Evolutionary conservation across 2,797 vertebrate species (phyloP).

Genomic region (Bradypodion ventrale): DNA sequence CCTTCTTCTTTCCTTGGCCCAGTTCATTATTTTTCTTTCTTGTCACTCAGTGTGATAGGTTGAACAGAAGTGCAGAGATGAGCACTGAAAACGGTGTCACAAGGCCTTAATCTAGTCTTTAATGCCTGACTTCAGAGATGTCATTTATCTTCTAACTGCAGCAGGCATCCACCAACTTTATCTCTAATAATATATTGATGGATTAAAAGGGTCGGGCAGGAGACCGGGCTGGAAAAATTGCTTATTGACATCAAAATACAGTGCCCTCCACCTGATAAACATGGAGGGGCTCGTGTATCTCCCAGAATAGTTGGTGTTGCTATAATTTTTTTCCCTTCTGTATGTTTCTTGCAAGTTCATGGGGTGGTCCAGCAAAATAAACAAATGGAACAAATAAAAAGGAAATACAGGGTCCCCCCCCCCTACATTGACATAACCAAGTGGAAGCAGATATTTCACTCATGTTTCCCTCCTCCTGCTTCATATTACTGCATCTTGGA

Average conservation of each 20-base stretch:
- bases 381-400: constrained; percentile 79
- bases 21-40: constrained; percentile 99
- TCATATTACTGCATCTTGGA: constrained; percentile 34
- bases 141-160: constrained; percentile 99
- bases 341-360: constrained; percentile 76
- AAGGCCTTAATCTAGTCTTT: constrained; percentile 99
- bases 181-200: constrained; percentile 99
- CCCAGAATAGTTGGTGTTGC: constrained; percentile 83
- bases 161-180: constrained; percentile 99
- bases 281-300: constrained; percentile 93
- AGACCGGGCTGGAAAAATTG: constrained; percentile 99
- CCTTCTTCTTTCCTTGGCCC: constrained; percentile 91
- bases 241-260: constrained; percentile 99
- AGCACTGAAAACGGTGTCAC: constrained; percentile 99
- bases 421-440: constrained; percentile 60
- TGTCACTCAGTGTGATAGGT: constrained; percentile 99
- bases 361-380: constrained; percentile 82
- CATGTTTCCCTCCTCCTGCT: constrained; percentile 31
- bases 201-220: constrained; percentile 99
- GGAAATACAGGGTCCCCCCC: constrained; percentile 63
- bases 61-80: constrained; percentile 99
- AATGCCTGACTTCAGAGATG: constrained; percentile 99
- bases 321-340: constrained; percentile 77
- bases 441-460: constrained; percentile 58
- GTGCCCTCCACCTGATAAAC: constrained; percentile 99